Evolutionary conservation across 2,113 vertebrate species (phyloP), one percentile per base, ranked within the genome.

Genomic region (Hippoglossus stenolepis): DNA sequence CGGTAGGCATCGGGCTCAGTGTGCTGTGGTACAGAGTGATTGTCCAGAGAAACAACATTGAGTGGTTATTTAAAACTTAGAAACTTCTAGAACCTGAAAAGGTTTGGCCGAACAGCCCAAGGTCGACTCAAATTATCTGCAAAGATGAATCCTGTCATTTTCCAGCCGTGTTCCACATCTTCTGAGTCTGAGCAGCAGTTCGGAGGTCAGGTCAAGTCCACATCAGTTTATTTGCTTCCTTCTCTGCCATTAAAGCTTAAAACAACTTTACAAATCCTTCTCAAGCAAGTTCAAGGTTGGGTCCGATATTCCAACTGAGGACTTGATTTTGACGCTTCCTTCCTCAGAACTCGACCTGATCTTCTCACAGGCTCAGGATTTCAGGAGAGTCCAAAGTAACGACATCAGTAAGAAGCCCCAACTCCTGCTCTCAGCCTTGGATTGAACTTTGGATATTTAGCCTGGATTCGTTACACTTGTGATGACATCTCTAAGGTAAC

Each of bases 1-100:
- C 86, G 60, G 86, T 86, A 93, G 89, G 89, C 89, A 90, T 91
- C 74, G 83, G 93, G 93, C 91, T 93, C 90, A 87, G 84, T 92
- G 89, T 94, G 92, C 92, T 94, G 94, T 91, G 92, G 92, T 92
- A 63, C 51, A 86, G 87, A 90, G 83, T 92, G 93, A 94, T 94
- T 94, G 93, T 94, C 93, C 94, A 94, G 93, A 91, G 82, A 87
- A 40, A 38, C 77, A 80, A 73, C 73, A 77, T 77, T 1, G 72
- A 83, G 81, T 72, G 89, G 87, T 85, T 80, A 64, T 70, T 75
- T 80, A 76, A 82, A 83, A 79, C 65, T 72, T 60, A 28, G 82
- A 77, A 83, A 82, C 72, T 43, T 80, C 73, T 57, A 40, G 73
- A 80, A 73, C 73, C 69, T 69, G 73, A 57, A 3, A 24, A 74